Percentiles rank a stretch among this genome's conserved stretches.
These are phyloP conservation scores for Sebastes taczanowskii DNA, from an alignment of 2,797 vertebrate genomes.

Conservation along the genomic window DNA sequence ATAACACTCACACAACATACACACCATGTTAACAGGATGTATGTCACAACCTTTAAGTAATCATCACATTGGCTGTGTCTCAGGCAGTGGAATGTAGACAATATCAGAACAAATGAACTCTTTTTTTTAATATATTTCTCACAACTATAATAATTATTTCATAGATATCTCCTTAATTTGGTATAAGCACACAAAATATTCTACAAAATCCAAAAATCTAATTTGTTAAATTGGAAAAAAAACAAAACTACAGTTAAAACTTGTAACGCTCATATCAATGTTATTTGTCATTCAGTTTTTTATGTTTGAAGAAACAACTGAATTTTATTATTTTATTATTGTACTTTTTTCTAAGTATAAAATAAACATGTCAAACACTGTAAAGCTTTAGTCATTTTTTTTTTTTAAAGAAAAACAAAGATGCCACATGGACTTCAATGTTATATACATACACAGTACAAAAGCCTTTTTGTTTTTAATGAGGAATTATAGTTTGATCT, in stretches of 20 bases:
- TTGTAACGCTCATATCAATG: background rate
- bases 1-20: background rate
- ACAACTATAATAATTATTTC: background rate
- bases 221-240: background rate
- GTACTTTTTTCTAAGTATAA: background rate
- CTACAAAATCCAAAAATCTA: background rate
- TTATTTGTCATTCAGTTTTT: background rate
- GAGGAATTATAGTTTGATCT: background rate
- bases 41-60: background rate
- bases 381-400: background rate
- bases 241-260: background rate
- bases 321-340: background rate
- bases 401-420: background rate
- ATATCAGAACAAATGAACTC: background rate
- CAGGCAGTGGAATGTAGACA: background rate
- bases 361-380: constrained; percentile 32
- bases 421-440: background rate
- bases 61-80: background rate
- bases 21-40: background rate
- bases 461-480: background rate
- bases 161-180: background rate
- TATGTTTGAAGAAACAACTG: background rate
- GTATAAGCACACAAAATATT: background rate
- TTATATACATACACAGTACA: background rate
- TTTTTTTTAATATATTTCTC: background rate